Evolutionary conservation across 2,797 vertebrate genomes (phyloP), one percentile per base, ranked within the genome.

Genomic region (Sebastes taczanowskii): DNA sequence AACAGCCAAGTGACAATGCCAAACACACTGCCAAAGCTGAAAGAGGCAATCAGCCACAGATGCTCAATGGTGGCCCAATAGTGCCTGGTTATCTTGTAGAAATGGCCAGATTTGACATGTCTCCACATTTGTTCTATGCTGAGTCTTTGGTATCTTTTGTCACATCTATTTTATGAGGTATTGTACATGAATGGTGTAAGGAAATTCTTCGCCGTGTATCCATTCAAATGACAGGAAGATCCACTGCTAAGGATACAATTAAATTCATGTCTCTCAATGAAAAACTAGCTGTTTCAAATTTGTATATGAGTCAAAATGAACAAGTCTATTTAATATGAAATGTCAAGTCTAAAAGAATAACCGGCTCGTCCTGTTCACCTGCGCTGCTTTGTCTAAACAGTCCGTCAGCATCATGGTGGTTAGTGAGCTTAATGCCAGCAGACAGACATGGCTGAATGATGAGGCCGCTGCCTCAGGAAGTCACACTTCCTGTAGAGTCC

Each of bases 401-500:
- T 67, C 80, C 38, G 2, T 85, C 64, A 61, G 65, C 62, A 38
- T 61, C 32, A 9, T 13, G 23, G 27, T 25, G 35, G 55, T 60
- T 60, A 6, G 53, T 38, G 10, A 58, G 58, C 65, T 27, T 77
- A 69, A 88, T 30, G 59, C 60, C 46, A 2, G 55, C 53, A 67
- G 69, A 85, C 86, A 76, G 80, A 34, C 70, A 35, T 30, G 11
- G 23, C 65, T 87, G 81, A 88, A 20, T 78, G 78, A 87, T 83
- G 77, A 88, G 71, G 71, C 78, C 6, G 55, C 66, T 38, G 89
- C 79, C 68, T 18, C 65, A 59, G 78, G 81, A 86, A 81, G 86
- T 73, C 75, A 38, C 70, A 77, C 82, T 70, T 72, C 75, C 75
- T 61, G 71, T 71, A 35, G 30, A 71, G 34, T 65, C 49, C 46